A percentile compares a stretch with the other conserved stretches of the same genome.
Evolutionary conservation across 1,140 invertebrate genomes (phyloP).

Genomic region (Saccostrea cuccullata): DNA sequence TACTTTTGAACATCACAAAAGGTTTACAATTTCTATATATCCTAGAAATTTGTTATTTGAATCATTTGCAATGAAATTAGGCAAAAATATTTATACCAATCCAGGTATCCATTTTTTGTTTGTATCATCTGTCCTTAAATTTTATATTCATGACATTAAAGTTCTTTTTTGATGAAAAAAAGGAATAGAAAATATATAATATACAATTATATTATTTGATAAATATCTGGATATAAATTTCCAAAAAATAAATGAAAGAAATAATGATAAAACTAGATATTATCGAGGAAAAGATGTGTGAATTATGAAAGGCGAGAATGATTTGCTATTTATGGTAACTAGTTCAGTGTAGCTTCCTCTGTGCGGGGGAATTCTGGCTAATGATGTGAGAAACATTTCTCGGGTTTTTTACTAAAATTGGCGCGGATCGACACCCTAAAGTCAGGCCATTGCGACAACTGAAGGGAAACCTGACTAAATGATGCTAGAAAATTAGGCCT

Average conservation of each 20-base stretch:
- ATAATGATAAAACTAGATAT: not conserved
- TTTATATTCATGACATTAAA: too few relatives aligned
- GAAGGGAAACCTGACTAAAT: not conserved
- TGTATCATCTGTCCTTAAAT: too few relatives aligned
- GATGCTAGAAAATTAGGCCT: constrained; percentile 2
- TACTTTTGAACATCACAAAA: too few relatives aligned
- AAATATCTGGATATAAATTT: too few relatives aligned
- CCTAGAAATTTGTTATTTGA: too few relatives aligned
- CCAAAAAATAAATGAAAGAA: not conserved
- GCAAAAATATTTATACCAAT: too few relatives aligned
- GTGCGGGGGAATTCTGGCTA: not conserved
- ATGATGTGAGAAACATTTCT: not conserved
- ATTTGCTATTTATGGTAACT: not conserved
- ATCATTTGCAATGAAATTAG: too few relatives aligned
- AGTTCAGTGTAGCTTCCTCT: not conserved
- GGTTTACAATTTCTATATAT: too few relatives aligned
- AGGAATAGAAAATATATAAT: too few relatives aligned
- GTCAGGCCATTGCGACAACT: not conserved
- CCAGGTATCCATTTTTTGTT: too few relatives aligned
- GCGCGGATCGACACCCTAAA: not conserved
- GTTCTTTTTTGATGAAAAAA: too few relatives aligned
- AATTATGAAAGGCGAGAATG: not conserved
- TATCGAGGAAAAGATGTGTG: not conserved
- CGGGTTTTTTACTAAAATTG: not conserved
- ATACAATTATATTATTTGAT: too few relatives aligned